Base-by-base conservation (phyloP, 2,113 vertebrate genomes). In the Dendropsophus ebraccatus region DNA sequence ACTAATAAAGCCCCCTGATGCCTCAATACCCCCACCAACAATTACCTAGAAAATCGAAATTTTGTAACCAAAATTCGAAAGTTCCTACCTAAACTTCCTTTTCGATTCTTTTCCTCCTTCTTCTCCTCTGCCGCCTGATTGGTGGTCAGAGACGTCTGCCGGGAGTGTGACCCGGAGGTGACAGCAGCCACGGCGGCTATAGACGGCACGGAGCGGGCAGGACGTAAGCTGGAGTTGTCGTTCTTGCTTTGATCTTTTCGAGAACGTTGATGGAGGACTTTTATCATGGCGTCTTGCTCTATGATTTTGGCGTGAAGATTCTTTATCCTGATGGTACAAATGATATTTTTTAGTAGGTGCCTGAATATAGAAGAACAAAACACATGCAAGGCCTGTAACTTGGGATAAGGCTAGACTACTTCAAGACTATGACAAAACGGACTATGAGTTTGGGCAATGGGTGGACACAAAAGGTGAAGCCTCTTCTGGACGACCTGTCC, bases 201-300 rank as follows among this genome's bases (percentile, higher is more conserved):
- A 84, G 95, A 95, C 0, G 95, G 94, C 32, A 96, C 94, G 0
- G 94, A 96, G 1, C 94, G 93, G 23, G 95, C 95, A 0, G 96
- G 94, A 0, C 96, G 92, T 65, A 97, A 91, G 81, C 93, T 94
- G 0, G 92, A 37, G 0, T 91, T 83, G 72, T 96, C 95, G 0
- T 82, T 86, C 88, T 95, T 96, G 13, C 92, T 93, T 0, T 91
- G 88, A 14, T 96, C 95, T 87, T 95, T 96, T 0, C 95, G 93
- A 12, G 95, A 95, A 1, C 95, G 92, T n/a, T 96, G 95, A 90
- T 96, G 95, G 7, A 96, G 94, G 74, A 97, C 96, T 86, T 97
- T 96, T 88, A 97, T 97, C 95, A 96, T 96, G 85, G 96, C 96
- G 12, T 96, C 96, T 89, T 97, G 96, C 92, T 96, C 96, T 58